Evolutionary conservation across 1,140 invertebrate genomes (phyloP), one percentile per base, ranked within the genome.

Genomic region (Phymorhynchus buccinoides): DNA sequence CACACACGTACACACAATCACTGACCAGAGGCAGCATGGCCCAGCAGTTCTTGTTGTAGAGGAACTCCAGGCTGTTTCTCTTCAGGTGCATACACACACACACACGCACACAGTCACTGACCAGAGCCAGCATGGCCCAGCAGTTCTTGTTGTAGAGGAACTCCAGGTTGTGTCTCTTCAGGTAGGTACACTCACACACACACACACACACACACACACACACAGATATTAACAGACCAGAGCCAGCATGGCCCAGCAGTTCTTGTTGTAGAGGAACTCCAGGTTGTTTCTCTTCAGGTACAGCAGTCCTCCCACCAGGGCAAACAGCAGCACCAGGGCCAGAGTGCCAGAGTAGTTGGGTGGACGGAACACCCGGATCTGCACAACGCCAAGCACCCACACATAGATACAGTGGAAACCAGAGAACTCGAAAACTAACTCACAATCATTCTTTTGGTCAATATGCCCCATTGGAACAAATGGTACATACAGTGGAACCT

Each of bases 341-440:
- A 99, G 95, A 0, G 97, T 98, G 37, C 97, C 98, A 1, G 98
- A 98, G 92, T 99, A 99, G 93, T 99, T 99, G 86, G 99, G 98
- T 87, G 98, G 98, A 87, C 99, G 95, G 94, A 99, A 98, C 80
- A 99, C 95, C 87, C 97, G 95, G 86, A 99, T 97, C 96, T 98
- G 94, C 68, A 90, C 85, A 12, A n/a, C n/a, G n/a, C n/a, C n/a
- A 83, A 41, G 80, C 48, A 35, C 42, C 39, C 41, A 68, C 1
- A 62, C 52, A n/a, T n/a, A n/a, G n/a, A n/a, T n/a, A n/a, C n/a
- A n/a, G n/a, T n/a, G n/a, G n/a, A 84, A 75, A 32, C 41, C 41
- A 37, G 71, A 27, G 12, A 56, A 27, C 12, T 56, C 52, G 12
- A 27, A 56, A 12, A 56, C 12, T 12, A 27, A 14, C 52, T 56